Base-by-base conservation (phyloP, 2,888 invertebrate species). In the Druceiella hillmani region DNA sequence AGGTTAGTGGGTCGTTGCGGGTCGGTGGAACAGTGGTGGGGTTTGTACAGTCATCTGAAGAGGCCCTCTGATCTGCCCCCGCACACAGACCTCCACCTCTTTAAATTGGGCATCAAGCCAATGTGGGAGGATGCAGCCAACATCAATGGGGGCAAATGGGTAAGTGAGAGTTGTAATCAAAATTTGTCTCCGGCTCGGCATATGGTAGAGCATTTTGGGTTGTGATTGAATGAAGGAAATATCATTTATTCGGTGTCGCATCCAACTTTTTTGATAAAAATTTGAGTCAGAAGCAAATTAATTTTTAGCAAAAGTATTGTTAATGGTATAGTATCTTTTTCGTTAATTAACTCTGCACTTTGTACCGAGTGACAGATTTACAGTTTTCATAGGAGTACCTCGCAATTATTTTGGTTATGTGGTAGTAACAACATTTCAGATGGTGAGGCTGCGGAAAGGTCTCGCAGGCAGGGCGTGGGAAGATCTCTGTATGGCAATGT, bases 61-160 rank as follows among this genome's bases (percentile, higher is more conserved):
- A 79, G 94, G 54, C 90, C 97, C 33, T 82, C 87, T 39, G 91
- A 97, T 55, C 76, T 98, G 52, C 84, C 87, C 27, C 87, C 90
- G 11, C 90, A 91, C 55, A 81, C 92, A 55, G 95, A 98, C 68
- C 82, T 95, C 56, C 97, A 97, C 66, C 77, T 99, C 43, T 99
- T 99, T 67, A 98, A 98, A 76, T 81, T 93, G 54, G 98, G 97
- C 51, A 95, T 99, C 55, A 91, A 93, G 63, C 98, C 98, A 13
- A 97, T 99, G 89, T 99, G 98, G 99, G 99, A 99, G 76, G 97
- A 98, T 65, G 83, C 86, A 41, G 91, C 92, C 31, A 99, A 99
- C 69, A 84, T 87, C 59, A 85, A 87, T 62, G 98, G 99, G 36
- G 99, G 98, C 16, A 97, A 97, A 73, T 99, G 98, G 97, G 91